These are phyloP conservation scores for Mormyrus hasselquistii DNA, from an alignment of 2,797 vertebrate genomes.

Conservation along the genomic window DNA sequence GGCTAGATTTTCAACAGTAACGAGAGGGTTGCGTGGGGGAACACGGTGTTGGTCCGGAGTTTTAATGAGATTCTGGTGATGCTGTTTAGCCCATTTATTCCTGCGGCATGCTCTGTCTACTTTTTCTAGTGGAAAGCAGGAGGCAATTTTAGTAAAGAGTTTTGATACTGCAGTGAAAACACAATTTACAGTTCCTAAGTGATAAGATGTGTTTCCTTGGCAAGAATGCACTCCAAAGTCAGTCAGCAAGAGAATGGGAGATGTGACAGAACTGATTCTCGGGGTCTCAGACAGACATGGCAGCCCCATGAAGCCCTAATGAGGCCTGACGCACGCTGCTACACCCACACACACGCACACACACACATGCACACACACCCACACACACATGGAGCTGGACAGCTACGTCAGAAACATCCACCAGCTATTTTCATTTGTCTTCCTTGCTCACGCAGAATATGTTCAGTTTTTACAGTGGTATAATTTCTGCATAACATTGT, in stretches of 20 bases:
- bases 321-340: background rate
- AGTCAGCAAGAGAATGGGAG: background rate
- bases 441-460: background rate
- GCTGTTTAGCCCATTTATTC: constrained; percentile 53
- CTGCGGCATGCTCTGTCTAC: constrained; percentile 24
- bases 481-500: background rate
- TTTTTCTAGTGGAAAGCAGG: constrained; percentile 39
- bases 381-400: background rate
- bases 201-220: background rate
- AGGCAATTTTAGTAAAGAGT: constrained; percentile 50
- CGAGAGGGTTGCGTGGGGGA: constrained; percentile 24
- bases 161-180: constrained; percentile 26
- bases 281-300: background rate
- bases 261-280: background rate
- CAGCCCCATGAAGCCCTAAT: background rate
- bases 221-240: background rate
- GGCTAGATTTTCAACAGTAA: constrained; percentile 34
- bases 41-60: constrained; percentile 42
- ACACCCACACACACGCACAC: background rate
- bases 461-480: background rate
- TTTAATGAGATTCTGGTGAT: constrained; percentile 52
- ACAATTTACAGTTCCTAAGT: background rate
- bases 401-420: background rate
- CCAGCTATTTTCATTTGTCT: background rate
- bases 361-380: too few species aligned